phyloP scores from a whole-genome alignment of 2,888 invertebrate genomes.

The Hypselothyrea guttata region DNA sequence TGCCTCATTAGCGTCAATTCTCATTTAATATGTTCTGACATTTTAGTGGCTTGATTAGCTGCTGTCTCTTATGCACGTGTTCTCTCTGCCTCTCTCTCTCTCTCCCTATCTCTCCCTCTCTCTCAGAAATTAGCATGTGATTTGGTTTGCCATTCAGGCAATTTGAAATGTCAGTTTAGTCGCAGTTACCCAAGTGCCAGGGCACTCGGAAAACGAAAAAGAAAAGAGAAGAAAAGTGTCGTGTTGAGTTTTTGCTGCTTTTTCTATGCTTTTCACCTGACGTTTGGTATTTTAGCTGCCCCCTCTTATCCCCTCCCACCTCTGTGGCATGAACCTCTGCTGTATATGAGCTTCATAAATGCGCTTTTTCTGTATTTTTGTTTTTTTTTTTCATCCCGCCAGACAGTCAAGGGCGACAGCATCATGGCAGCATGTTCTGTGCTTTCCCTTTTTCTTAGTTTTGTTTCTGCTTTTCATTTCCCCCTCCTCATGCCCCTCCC shows the following conservation, averaged over 20 bases:
- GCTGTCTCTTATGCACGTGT: neutral
- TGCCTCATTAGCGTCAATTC: slow-evolving; percentile 68
- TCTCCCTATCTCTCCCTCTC: neutral
- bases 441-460: no score
- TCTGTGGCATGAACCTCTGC: neutral
- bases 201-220: neutral
- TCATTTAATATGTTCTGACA: slow-evolving; percentile 47
- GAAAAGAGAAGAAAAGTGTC: slow-evolving; percentile 43
- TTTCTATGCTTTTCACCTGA: slow-evolving; percentile 7
- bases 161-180: slow-evolving; percentile 54
- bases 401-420: slow-evolving; percentile 30
- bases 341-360: slow-evolving; percentile 37
- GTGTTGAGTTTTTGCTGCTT: slow-evolving; percentile 33
- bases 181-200: slow-evolving; percentile 35
- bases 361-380: slow-evolving; percentile 35
- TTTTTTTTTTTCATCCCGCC: slow-evolving; percentile 44
- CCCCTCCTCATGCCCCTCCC: neutral
- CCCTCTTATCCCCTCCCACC: neutral
- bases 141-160: slow-evolving; percentile 64
- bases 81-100: neutral
- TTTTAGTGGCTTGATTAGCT: slow-evolving; percentile 68
- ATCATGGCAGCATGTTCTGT: neutral
- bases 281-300: slow-evolving; percentile 39
- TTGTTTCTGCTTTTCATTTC: neutral
- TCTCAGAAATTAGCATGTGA: slow-evolving; percentile 64